Evolutionary conservation across 2,113 vertebrate species (phyloP).

Genomic region (Paramormyrops kingsleyae): DNA sequence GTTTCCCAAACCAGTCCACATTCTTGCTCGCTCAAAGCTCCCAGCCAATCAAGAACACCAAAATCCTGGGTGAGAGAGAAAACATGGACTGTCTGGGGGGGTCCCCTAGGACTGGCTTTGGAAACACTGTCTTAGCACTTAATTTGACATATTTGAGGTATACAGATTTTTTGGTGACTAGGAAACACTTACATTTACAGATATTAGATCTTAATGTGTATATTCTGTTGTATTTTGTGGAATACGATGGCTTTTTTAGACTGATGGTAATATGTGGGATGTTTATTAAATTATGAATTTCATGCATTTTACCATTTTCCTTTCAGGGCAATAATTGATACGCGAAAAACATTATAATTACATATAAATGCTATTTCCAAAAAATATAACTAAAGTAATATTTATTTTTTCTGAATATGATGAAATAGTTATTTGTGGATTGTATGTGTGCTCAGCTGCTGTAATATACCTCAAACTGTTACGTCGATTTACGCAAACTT

Average conservation of each 20-base stretch:
- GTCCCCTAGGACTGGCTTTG: not conserved
- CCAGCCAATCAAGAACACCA: not conserved
- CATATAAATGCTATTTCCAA: not conserved
- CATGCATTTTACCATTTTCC: not conserved
- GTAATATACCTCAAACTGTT: not conserved
- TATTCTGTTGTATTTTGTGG: not conserved
- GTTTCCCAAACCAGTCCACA: not conserved
- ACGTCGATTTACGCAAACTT: not conserved
- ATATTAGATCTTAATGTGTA: not conserved
- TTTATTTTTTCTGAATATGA: not conserved
- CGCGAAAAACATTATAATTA: not conserved
- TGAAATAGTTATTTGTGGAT: not conserved
- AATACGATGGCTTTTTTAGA: not conserved
- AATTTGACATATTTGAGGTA: not conserved
- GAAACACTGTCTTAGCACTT: not conserved
- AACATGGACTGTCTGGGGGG: not conserved
- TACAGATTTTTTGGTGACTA: not conserved
- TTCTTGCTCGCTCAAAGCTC: not conserved
- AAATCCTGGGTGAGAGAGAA: not conserved
- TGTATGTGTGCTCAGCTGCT: not conserved
- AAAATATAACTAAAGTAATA: not conserved
- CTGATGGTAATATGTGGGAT: not conserved
- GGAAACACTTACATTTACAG: not conserved
- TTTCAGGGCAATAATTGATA: not conserved
- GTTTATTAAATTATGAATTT: not conserved